Percentiles rank a stretch among this genome's conserved stretches.
Conservation (phyloP, 1,140 invertebrate genomes). For the Berghia stephanieae region DNA sequence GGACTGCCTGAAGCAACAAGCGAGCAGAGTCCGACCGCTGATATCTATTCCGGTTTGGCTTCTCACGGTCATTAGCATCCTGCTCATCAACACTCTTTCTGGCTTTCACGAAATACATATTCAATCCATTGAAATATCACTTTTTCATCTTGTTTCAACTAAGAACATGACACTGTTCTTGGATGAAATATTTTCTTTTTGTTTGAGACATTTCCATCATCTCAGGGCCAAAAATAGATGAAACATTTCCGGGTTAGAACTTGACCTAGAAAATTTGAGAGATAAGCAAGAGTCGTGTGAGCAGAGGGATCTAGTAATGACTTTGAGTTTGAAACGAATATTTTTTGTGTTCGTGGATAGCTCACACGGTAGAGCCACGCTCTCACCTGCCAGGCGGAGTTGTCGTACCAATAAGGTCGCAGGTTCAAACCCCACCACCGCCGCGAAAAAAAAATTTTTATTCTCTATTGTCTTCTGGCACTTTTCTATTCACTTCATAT, state of each 20-base stretch:
- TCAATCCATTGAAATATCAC: slow-evolving; percentile 7
- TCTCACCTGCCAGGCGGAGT: too few relatives aligned
- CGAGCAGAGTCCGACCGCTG: slow-evolving; percentile 35
- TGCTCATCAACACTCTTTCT: slow-evolving; percentile 47
- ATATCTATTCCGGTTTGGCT: slow-evolving; percentile 38
- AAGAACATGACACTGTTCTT: slow-evolving; percentile 22
- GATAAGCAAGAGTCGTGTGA: background rate
- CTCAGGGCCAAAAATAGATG: slow-evolving; percentile 24
- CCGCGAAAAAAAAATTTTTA: too few relatives aligned
- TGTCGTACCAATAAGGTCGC: too few relatives aligned
- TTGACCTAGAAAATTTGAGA: slow-evolving; percentile 28
- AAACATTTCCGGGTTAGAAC: slow-evolving; percentile 43
- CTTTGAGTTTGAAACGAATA: too few relatives aligned
- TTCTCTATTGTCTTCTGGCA: too few relatives aligned
- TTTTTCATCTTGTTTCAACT: background rate
- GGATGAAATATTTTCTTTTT: too few relatives aligned
- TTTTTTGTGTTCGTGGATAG: too few relatives aligned
- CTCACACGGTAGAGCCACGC: too few relatives aligned
- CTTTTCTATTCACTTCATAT: too few relatives aligned
- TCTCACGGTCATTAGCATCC: slow-evolving; percentile 39
- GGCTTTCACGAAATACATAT: slow-evolving; percentile 53
- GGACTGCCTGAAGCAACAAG: slow-evolving; percentile 32
- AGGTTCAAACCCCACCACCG: too few relatives aligned
- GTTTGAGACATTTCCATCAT: slow-evolving; percentile 39
- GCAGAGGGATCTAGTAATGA: background rate